A percentile compares a stretch with the other conserved stretches of the same genome.
Evolutionary conservation across 2,113 vertebrate genomes (phyloP).

Genomic region (Nematolebias whitei): DNA sequence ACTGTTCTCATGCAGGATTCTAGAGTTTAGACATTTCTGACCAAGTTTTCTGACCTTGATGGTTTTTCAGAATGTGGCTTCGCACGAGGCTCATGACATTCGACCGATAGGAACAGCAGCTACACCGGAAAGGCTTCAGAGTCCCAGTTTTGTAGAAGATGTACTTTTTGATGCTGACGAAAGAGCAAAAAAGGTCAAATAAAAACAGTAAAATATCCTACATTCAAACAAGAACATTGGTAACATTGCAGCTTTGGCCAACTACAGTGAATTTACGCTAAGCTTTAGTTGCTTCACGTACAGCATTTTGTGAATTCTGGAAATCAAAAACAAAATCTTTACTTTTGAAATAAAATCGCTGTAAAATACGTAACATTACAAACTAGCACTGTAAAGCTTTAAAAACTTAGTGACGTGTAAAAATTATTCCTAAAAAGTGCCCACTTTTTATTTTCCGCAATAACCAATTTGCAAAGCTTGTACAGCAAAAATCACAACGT

Average conservation of each 20-base stretch:
- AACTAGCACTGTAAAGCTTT: background rate
- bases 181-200: background rate
- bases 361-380: background rate
- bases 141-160: slow-evolving; percentile 85
- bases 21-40: background rate
- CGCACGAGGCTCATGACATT: slow-evolving; percentile 86
- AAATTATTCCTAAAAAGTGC: too few species aligned
- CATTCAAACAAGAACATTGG: too few species aligned
- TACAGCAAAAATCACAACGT: too few species aligned
- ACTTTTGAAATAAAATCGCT: background rate
- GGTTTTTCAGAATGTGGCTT: slow-evolving; percentile 87
- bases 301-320: too few species aligned
- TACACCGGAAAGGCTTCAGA: slow-evolving; percentile 86
- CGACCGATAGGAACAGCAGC: slow-evolving; percentile 88
- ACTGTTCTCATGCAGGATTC: too few species aligned
- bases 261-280: too few species aligned
- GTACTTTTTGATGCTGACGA: slow-evolving; percentile 67
- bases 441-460: too few species aligned
- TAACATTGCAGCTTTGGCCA: too few species aligned
- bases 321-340: too few species aligned
- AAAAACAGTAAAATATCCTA: background rate
- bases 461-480: too few species aligned
- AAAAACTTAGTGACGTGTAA: background rate
- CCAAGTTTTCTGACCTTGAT: slow-evolving; percentile 78
- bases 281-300: too few species aligned